Evolutionary conservation across 2,113 vertebrate species (phyloP).

Genomic region (Perca flavescens): DNA sequence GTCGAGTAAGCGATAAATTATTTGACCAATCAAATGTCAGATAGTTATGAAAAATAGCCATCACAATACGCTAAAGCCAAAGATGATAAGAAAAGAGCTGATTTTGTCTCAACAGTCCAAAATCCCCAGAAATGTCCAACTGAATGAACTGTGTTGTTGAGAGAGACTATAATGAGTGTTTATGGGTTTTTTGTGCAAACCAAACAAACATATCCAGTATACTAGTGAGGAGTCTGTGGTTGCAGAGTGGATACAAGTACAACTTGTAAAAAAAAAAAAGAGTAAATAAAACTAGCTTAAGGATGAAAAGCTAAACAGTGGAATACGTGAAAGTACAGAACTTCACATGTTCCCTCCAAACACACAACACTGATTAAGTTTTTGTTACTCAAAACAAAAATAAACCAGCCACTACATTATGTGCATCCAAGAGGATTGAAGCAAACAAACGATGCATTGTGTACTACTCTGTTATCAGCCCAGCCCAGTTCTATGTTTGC

Average conservation of each 20-base stretch:
- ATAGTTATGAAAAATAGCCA: background rate
- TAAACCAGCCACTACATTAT: conserved; percentile 38
- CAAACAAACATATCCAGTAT: background rate
- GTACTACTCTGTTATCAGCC: conserved; percentile 69
- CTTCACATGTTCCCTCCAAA: conserved; percentile 13
- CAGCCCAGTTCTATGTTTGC: conserved; percentile 67
- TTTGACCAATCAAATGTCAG: background rate
- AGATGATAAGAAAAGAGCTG: background rate
- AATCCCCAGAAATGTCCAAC: background rate
- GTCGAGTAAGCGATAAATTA: background rate
- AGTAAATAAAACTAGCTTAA: background rate
- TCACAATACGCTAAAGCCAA: background rate
- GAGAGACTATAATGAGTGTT: conserved; percentile 21
- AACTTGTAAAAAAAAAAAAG: background rate
- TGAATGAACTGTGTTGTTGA: background rate
- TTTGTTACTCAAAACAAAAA: conserved; percentile 38
- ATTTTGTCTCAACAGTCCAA: too few relatives aligned
- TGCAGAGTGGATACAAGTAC: background rate
- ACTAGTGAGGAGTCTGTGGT: background rate
- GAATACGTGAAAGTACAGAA: background rate
- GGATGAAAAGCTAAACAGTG: conserved; percentile 10
- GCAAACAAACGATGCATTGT: conserved; percentile 52
- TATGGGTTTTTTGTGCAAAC: background rate
- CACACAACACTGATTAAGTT: conserved; percentile 34
- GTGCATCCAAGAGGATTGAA: conserved; percentile 52